These are phyloP conservation scores for Trilocha varians DNA, from an alignment of 2,888 invertebrate species.

Conservation along the genomic window DNA sequence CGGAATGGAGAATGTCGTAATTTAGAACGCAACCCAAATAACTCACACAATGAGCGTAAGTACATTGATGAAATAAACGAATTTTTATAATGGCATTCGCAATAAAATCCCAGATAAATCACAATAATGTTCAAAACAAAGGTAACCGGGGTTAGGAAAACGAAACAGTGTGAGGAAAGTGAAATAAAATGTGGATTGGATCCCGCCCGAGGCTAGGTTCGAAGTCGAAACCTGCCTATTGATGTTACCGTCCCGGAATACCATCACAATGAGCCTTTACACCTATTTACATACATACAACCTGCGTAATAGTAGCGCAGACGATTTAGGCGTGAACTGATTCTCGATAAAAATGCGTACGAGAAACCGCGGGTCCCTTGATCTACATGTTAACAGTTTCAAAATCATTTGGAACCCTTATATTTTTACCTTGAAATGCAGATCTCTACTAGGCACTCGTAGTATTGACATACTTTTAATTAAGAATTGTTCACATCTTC, in stretches of 20 bases:
- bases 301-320: conserved; percentile 35
- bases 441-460: no score
- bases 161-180: conserved; percentile 1
- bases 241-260: conserved; percentile 26
- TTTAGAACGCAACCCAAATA: background rate
- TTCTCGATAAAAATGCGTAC: conserved; percentile 35
- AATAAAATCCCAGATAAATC: background rate
- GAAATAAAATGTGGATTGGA: conserved; percentile 24
- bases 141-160: background rate
- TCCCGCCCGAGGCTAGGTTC: conserved; percentile 21
- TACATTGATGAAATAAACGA: background rate
- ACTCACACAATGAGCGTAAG: background rate
- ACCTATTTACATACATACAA: conserved; percentile 40
- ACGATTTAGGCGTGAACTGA: conserved; percentile 40
- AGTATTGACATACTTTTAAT: no score
- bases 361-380: conserved; percentile 28
- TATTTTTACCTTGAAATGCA: conserved; percentile 11
- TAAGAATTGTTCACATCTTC: no score
- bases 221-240: conserved; percentile 21
- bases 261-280: conserved; percentile 29
- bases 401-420: conserved; percentile 5
- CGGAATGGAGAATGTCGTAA: background rate
- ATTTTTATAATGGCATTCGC: background rate
- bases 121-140: background rate
- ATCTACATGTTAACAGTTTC: conserved; percentile 26